A percentile compares a stretch with the other conserved stretches of the same genome.
These are phyloP conservation scores for Darevskia nairensis DNA, from an alignment of 2,797 vertebrate genomes.

Conservation along the genomic window DNA sequence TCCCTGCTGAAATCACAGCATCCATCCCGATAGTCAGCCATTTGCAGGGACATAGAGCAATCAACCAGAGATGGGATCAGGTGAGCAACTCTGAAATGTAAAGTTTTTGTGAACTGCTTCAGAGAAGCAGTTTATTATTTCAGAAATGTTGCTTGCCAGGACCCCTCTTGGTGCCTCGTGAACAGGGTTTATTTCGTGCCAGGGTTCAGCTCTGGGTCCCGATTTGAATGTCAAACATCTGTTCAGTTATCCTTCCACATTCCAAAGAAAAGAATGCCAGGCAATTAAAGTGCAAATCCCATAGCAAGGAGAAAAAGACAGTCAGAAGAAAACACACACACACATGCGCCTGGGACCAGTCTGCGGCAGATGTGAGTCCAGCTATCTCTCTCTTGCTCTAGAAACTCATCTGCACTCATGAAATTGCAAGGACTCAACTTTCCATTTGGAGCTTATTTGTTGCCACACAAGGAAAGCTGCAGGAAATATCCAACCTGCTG, in stretches of 20 bases:
- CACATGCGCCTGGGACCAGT: neutral
- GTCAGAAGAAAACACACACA: neutral
- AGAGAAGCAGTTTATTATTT: neutral
- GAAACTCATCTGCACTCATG: neutral
- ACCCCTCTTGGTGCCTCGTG: neutral
- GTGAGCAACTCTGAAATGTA: neutral
- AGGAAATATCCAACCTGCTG: neutral
- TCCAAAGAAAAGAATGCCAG: neutral
- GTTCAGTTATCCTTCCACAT: neutral
- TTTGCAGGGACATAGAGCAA: neutral
- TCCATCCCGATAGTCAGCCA: neutral
- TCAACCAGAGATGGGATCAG: neutral
- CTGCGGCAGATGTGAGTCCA: neutral
- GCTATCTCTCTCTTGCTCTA: neutral
- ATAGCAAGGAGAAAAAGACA: neutral
- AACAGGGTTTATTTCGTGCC: neutral
- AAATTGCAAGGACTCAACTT: neutral
- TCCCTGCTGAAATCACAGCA: conserved; percentile 17
- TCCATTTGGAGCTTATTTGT: neutral
- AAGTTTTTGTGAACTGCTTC: neutral
- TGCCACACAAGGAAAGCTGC: neutral
- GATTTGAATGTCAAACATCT: neutral
- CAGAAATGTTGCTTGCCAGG: neutral
- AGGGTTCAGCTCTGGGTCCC: neutral
- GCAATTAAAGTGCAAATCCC: neutral